A percentile compares a stretch with the other conserved stretches of the same genome.
Conservation (phyloP, 1,140 invertebrate species). For the Drosophila nasuta region DNA sequence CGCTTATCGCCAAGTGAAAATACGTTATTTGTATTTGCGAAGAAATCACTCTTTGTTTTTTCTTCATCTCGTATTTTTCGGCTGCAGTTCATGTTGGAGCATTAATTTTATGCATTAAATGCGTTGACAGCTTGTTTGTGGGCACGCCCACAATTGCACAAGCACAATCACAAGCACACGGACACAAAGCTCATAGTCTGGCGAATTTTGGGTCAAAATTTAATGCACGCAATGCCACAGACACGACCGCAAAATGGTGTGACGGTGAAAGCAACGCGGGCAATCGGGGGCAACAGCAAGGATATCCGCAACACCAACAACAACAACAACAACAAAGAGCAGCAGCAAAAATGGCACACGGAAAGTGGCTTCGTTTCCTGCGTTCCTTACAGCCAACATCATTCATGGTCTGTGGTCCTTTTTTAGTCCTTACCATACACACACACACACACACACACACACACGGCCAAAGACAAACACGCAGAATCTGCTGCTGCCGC, state of each 20-base stretch:
- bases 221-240: conserved; percentile 60
- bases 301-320: conserved; percentile 19
- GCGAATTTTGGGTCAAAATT: conserved; percentile 50
- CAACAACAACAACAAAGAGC: conserved; percentile 1
- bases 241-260: conserved; percentile 52
- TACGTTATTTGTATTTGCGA: not conserved
- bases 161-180: conserved; percentile 32
- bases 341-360: conserved; percentile 45
- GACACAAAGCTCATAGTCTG: conserved; percentile 26
- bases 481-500: conserved; percentile 7
- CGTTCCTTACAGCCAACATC: not conserved
- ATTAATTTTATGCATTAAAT: conserved; percentile 59
- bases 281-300: conserved; percentile 23
- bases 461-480: conserved; percentile 39
- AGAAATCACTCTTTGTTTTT: not conserved
- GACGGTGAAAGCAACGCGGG: conserved; percentile 15
- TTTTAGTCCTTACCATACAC: conserved; percentile 6
- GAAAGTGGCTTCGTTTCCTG: conserved; percentile 28
- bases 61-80: conserved; percentile 1
- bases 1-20: not conserved
- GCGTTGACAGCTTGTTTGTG: conserved; percentile 51
- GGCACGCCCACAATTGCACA: conserved; percentile 41
- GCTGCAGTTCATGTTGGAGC: conserved; percentile 17
- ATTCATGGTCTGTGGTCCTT: conserved; percentile 21
- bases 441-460: conserved; percentile 23